Evolutionary conservation across 2,888 invertebrate genomes (phyloP).

Genomic region (Drosophila peninsularis): DNA sequence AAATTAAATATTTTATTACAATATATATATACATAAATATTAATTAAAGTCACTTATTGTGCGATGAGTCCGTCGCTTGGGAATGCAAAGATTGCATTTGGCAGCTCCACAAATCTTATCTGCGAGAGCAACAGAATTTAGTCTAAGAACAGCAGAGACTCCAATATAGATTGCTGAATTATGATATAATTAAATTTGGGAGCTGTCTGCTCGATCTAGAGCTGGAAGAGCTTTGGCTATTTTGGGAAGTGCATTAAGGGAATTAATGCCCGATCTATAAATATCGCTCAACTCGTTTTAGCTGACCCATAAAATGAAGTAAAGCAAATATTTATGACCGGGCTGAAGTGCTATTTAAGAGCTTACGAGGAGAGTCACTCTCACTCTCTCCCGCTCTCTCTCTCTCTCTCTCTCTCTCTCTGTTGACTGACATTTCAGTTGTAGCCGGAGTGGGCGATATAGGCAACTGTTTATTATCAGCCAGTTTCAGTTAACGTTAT

Average conservation of each 20-base stretch:
- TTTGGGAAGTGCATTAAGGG: constrained; percentile 37
- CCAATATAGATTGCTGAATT: constrained; percentile 3
- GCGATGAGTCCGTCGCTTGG: constrained; percentile 17
- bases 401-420: constrained; percentile 1
- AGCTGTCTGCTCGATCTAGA: neutral
- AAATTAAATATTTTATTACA: constrained; percentile 25
- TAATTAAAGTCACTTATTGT: constrained; percentile 19
- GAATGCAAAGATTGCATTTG: constrained; percentile 31
- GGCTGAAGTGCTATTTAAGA: constrained; percentile 31
- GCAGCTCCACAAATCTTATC: constrained; percentile 27
- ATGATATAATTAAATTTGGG: constrained; percentile 15
- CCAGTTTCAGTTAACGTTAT: constrained; percentile 68
- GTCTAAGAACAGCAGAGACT: neutral
- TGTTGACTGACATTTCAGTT: constrained; percentile 25
- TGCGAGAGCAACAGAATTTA: neutral
- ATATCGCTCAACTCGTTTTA: constrained; percentile 34
- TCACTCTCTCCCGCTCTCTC: neutral
- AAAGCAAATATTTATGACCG: constrained; percentile 35
- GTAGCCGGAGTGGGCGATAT: constrained; percentile 41
- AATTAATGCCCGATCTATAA: constrained; percentile 25
- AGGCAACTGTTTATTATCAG: constrained; percentile 59
- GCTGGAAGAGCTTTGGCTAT: constrained; percentile 21
- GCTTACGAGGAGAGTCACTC: neutral
- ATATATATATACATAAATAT: neutral
- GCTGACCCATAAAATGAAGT: constrained; percentile 43